phyloP scores from a whole-genome alignment of 2,113 vertebrate genomes.

The Cettia cetti region DNA sequence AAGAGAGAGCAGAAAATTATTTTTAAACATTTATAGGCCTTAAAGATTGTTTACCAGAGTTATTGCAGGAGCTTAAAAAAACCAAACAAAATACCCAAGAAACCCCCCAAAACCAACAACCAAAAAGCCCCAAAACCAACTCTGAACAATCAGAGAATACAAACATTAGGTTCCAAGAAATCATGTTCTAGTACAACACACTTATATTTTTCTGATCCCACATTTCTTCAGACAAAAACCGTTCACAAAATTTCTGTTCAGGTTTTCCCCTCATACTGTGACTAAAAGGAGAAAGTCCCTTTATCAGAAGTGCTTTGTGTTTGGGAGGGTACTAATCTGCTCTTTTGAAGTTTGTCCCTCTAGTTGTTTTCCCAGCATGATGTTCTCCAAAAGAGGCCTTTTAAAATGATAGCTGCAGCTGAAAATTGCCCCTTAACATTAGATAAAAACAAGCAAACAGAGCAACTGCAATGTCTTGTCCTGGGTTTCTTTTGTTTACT shows the following conservation, averaged over 20 bases:
- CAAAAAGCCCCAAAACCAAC: neutral
- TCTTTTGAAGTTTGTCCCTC: neutral
- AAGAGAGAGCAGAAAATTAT: neutral
- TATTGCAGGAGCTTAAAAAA: neutral
- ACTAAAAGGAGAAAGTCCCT: neutral
- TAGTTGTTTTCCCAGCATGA: neutral
- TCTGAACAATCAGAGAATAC: neutral
- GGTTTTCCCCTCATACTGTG: neutral
- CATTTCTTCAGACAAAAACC: neutral
- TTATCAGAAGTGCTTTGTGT: neutral
- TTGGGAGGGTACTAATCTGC: neutral
- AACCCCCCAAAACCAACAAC: neutral
- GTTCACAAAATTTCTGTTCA: neutral
- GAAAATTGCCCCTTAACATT: neutral
- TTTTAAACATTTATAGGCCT: neutral
- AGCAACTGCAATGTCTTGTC: neutral
- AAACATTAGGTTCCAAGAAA: neutral
- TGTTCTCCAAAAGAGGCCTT: neutral
- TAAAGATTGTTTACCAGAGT: neutral
- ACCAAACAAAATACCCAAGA: fast-evolving
- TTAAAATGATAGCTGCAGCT: neutral
- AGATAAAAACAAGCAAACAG: neutral
- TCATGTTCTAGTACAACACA: neutral
- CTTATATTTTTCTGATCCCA: neutral
- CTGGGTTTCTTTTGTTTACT: neutral